Percentiles rank a stretch among this genome's conserved stretches.
Conservation (phyloP, 2,888 invertebrate genomes). For the Epiperipatus broadwayi region DNA sequence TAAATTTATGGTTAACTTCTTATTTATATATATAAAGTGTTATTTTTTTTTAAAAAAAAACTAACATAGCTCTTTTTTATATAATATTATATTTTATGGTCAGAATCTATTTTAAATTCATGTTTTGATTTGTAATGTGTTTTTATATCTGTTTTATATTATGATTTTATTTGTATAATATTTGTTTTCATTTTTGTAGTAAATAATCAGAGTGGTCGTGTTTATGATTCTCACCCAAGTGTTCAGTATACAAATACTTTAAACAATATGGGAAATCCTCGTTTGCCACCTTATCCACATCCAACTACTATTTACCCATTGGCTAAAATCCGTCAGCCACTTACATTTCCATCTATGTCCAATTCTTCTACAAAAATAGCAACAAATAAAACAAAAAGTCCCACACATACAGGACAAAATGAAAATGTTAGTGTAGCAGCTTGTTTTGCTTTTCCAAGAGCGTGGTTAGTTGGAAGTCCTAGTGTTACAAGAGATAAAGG, state of each 20-base stretch:
- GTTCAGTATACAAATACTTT: conserved; percentile 35
- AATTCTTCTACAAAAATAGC: conserved; percentile 13
- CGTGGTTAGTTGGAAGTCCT: conserved; percentile 41
- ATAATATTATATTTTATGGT: too few relatives aligned
- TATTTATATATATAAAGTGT: too few relatives aligned
- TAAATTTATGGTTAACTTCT: too few relatives aligned
- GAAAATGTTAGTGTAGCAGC: conserved; percentile 57
- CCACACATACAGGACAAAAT: conserved; percentile 16
- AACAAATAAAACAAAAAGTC: conserved; percentile 16
- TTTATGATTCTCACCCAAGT: conserved; percentile 35
- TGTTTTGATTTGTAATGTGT: too few relatives aligned
- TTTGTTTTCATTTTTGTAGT: too few relatives aligned
- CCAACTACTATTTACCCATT: conserved; percentile 58
- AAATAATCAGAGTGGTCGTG: too few relatives aligned
- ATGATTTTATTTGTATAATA: too few relatives aligned
- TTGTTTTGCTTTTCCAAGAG: conserved; percentile 51
- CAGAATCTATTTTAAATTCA: too few relatives aligned
- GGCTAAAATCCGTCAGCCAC: conserved; percentile 52
- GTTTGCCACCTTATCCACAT: conserved; percentile 73
- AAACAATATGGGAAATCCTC: conserved; percentile 43
- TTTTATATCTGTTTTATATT: too few relatives aligned
- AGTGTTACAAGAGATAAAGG: conserved; percentile 23
- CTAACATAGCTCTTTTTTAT: too few relatives aligned
- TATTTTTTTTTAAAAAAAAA: too few relatives aligned
- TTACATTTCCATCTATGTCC: conserved; percentile 18